phyloP scores from a whole-genome alignment of 2,113 vertebrate species.

The Turdus rufiventris region DNA sequence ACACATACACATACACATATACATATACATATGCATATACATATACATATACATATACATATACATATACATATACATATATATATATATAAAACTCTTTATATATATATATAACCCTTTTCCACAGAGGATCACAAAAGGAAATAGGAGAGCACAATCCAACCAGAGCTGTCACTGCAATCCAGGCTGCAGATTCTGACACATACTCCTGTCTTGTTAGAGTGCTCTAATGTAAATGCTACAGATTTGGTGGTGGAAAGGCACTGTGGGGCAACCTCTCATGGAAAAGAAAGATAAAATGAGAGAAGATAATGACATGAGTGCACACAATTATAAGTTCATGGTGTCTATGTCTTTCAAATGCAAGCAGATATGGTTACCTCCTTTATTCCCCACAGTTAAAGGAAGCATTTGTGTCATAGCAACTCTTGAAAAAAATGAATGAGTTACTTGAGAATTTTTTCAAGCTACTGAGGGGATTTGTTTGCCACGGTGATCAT shows the following conservation, averaged over 20 bases:
- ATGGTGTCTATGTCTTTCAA: not conserved
- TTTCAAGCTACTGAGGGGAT: not conserved
- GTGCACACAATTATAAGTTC: not conserved
- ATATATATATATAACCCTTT: not conserved
- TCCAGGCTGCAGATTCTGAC: not conserved
- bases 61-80: no score
- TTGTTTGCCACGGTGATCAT: not conserved
- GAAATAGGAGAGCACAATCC: not conserved
- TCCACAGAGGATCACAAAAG: not conserved
- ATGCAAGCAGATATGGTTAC: not conserved
- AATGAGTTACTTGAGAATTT: not conserved
- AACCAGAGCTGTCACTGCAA: not conserved
- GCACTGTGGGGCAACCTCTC: not conserved
- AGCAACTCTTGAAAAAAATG: not conserved
- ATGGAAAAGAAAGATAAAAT: constrained; percentile 22
- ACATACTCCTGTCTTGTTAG: not conserved
- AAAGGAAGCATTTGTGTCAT: not conserved
- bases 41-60: no score
- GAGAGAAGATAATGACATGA: constrained; percentile 20
- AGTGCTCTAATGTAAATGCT: not conserved
- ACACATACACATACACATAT: no score
- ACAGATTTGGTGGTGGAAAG: not conserved
- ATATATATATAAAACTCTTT: not conserved
- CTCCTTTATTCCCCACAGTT: not conserved
- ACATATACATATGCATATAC: no score